Percentiles rank a stretch among this genome's conserved stretches.
Evolutionary conservation across 2,797 vertebrate species (phyloP).

Genomic region (Anas bahamensis): DNA sequence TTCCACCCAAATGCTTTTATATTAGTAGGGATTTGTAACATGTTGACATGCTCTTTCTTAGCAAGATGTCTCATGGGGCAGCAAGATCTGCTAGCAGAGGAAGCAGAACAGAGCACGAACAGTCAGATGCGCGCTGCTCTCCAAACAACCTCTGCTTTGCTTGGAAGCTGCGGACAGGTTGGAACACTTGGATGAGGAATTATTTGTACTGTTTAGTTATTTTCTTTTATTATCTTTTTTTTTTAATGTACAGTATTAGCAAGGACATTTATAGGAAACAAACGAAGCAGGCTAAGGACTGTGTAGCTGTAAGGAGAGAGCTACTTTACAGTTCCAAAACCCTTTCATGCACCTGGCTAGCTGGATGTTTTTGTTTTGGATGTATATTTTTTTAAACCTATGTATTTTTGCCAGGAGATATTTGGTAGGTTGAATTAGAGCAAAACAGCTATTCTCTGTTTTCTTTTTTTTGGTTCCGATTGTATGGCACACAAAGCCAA

Average conservation of each 20-base stretch:
- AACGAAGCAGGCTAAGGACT: not conserved
- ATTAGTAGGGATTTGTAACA: not conserved
- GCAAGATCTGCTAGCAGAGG: constrained; percentile 36
- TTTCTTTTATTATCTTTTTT: not conserved
- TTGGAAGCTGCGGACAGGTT: constrained; percentile 57
- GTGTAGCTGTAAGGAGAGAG: not conserved
- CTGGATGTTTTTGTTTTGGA: not conserved
- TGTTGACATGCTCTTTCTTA: constrained; percentile 25
- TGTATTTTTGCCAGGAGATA: not conserved
- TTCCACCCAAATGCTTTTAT: constrained; percentile 24
- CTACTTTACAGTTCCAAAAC: not conserved
- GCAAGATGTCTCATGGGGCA: constrained; percentile 35
- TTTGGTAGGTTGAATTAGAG: not conserved
- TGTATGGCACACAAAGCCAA: constrained; percentile 5
- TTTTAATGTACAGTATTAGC: constrained; percentile 32
- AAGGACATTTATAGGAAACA: constrained; percentile 49
- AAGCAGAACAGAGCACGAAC: constrained; percentile 17
- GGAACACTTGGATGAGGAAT: constrained; percentile 41
- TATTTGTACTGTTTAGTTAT: constrained; percentile 59
- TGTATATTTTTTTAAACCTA: not conserved
- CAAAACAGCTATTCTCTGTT: not conserved
- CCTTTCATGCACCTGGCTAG: not conserved
- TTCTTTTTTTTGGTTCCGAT: not conserved
- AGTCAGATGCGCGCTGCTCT: constrained; percentile 24
- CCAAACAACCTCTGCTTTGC: constrained; percentile 65